These are phyloP conservation scores for Cephalotes varians DNA, from an alignment of 2,888 invertebrate species.

Conservation along the genomic window DNA sequence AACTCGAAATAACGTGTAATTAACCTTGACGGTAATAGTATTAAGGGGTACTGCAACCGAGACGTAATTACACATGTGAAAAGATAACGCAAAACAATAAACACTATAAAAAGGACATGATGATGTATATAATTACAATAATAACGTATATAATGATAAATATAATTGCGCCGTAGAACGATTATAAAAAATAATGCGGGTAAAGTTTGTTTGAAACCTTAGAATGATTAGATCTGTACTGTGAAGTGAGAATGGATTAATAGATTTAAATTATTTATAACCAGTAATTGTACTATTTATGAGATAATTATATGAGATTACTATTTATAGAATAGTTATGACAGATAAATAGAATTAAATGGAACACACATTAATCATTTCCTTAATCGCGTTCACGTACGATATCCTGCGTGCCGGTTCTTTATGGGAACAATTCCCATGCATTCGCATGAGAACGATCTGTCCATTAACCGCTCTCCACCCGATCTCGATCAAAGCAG, in stretches of 20 bases:
- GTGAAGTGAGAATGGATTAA: background rate
- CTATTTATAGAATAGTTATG: background rate
- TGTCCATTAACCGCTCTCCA: conserved; percentile 26
- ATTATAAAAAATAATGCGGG: background rate
- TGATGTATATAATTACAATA: background rate
- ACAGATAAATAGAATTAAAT: conserved; percentile 20
- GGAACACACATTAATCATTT: conserved; percentile 13
- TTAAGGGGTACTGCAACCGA: background rate
- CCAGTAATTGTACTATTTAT: background rate
- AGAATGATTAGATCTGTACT: background rate
- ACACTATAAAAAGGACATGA: conserved; percentile 27
- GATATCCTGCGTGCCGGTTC: background rate
- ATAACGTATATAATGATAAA: background rate
- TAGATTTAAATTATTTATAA: conserved; percentile 28
- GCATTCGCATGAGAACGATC: conserved; percentile 24
- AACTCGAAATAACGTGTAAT: conserved; percentile 53
- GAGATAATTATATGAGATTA: background rate
- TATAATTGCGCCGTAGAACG: background rate
- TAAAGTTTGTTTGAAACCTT: background rate
- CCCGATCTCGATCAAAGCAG: conserved; percentile 41
- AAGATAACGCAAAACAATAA: background rate
- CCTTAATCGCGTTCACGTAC: background rate
- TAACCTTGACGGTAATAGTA: background rate
- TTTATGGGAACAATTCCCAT: conserved; percentile 26
- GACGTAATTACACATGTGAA: background rate